A percentile compares a stretch with the other conserved stretches of the same genome.
These are phyloP conservation scores for Xyrichtys novacula DNA, from an alignment of 2,797 vertebrate genomes.

Conservation along the genomic window DNA sequence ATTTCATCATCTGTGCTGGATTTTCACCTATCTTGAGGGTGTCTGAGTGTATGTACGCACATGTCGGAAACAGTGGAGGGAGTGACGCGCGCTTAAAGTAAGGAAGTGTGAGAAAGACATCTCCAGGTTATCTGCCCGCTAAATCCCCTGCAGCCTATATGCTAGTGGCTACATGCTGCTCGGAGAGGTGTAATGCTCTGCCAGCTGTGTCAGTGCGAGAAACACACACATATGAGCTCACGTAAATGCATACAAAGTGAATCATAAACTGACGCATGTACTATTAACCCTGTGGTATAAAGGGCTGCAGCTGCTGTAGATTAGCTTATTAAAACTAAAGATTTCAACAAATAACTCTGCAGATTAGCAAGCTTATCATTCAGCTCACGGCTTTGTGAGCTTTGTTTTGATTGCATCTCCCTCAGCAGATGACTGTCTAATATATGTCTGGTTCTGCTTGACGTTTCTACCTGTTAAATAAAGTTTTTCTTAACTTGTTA, in stretches of 20 bases:
- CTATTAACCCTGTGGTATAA: slow-evolving; percentile 48
- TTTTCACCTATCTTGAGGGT: slow-evolving; percentile 63
- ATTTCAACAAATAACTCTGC: too few species aligned
- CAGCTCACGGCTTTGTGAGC: too few species aligned
- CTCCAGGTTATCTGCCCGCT: slow-evolving; percentile 50
- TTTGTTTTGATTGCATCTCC: too few species aligned
- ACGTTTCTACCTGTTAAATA: too few species aligned
- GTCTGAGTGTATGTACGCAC: slow-evolving; percentile 40
- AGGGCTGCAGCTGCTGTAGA: slow-evolving; percentile 67
- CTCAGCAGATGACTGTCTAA: too few species aligned
- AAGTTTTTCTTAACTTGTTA: too few species aligned
- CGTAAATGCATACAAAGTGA: slow-evolving; percentile 30
- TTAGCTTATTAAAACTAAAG: too few species aligned
- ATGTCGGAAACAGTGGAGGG: slow-evolving; percentile 46
- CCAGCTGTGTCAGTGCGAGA: slow-evolving; percentile 63
- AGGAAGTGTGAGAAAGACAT: slow-evolving; percentile 47
- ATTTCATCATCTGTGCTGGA: slow-evolving; percentile 67
- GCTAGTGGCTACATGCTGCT: slow-evolving; percentile 72
- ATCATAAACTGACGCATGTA: slow-evolving; percentile 44
- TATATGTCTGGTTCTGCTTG: too few species aligned
- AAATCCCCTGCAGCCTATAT: slow-evolving; percentile 58
- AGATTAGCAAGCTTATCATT: too few species aligned
- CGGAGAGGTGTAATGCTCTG: slow-evolving; percentile 56
- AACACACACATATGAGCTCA: slow-evolving; percentile 38
- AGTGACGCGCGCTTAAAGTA: slow-evolving; percentile 48